phyloP scores from a whole-genome alignment of 2,797 vertebrate genomes.

The Karalla daura region DNA sequence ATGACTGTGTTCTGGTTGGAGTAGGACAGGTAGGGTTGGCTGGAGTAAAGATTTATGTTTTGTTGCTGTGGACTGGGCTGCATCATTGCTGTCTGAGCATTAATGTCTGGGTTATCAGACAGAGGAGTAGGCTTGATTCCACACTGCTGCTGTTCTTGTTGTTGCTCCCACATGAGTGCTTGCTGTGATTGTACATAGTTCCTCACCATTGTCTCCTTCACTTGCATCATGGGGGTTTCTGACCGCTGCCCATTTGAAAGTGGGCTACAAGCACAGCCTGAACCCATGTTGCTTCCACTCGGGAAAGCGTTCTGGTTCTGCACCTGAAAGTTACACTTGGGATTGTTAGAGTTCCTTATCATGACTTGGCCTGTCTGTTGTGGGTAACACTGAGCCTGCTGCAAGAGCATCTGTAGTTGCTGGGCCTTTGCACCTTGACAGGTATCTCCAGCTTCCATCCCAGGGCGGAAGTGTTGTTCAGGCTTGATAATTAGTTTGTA shows the following conservation, averaged over 20 bases:
- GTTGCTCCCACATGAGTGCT: slow-evolving; percentile 94
- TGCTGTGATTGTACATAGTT: slow-evolving; percentile 97
- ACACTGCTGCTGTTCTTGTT: slow-evolving; percentile 76
- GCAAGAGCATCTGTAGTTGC: slow-evolving; percentile 73
- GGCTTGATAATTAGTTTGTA: slow-evolving; percentile 92
- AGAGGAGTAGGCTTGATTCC: slow-evolving; percentile 66
- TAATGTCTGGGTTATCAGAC: slow-evolving; percentile 75
- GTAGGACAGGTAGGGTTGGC: slow-evolving; percentile 83
- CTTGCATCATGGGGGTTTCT: slow-evolving; percentile 90
- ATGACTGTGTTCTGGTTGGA: slow-evolving; percentile 83
- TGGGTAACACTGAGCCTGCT: slow-evolving; percentile 73
- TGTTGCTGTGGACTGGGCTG: slow-evolving; percentile 83
- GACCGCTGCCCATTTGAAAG: slow-evolving; percentile 81
- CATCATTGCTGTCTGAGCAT: slow-evolving; percentile 76
- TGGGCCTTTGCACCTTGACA: slow-evolving; percentile 87
- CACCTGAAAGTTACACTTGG: slow-evolving; percentile 83
- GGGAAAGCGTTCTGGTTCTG: slow-evolving; percentile 76
- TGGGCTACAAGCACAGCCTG: slow-evolving; percentile 76
- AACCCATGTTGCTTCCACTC: slow-evolving; percentile 76
- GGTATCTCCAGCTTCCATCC: slow-evolving; percentile 80
- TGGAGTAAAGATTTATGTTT: slow-evolving; percentile 84
- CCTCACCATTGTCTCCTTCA: slow-evolving; percentile 95
- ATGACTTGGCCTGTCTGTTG: slow-evolving; percentile 66
- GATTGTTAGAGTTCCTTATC: slow-evolving; percentile 75
- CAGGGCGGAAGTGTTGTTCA: slow-evolving; percentile 89